A percentile compares a stretch with the other conserved stretches of the same genome.
Evolutionary conservation across 2,797 vertebrate species (phyloP).

Genomic region (Otus scops): DNA sequence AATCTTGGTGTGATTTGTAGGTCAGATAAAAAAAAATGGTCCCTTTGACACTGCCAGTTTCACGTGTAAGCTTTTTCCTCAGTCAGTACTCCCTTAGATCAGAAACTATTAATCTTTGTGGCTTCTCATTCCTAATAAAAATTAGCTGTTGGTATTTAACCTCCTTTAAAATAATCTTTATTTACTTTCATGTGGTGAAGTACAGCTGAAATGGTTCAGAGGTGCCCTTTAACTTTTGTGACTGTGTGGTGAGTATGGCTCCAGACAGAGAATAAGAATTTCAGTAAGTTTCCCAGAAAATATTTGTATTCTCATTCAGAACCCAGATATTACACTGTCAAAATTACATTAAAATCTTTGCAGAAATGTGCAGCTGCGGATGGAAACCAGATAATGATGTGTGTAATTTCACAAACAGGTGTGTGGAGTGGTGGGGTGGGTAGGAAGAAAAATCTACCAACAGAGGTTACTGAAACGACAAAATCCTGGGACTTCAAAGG

Average conservation of each 20-base stretch:
- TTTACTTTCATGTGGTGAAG: background rate
- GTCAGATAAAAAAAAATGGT: background rate
- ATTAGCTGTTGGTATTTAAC: background rate
- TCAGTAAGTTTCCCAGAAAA: background rate
- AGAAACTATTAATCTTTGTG: background rate
- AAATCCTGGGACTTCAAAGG: background rate
- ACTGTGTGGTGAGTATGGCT: background rate
- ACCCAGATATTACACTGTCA: background rate
- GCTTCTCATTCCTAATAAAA: background rate
- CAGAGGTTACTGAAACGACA: background rate
- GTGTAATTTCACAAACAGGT: background rate
- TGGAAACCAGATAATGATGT: background rate
- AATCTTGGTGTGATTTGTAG: background rate
- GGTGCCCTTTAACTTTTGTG: background rate
- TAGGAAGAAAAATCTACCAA: background rate
- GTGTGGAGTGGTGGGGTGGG: too few species aligned
- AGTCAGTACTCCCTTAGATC: background rate
- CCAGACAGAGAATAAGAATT: background rate
- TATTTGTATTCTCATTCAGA: background rate
- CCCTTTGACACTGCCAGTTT: background rate
- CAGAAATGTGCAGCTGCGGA: background rate
- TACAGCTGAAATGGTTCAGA: background rate
- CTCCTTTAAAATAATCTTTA: background rate
- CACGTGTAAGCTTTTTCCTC: background rate
- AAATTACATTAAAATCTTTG: background rate